Evolutionary conservation across 1,140 invertebrate species (phyloP), one percentile per base, ranked within the genome.

Genomic region (Drosophila arawakana): DNA sequence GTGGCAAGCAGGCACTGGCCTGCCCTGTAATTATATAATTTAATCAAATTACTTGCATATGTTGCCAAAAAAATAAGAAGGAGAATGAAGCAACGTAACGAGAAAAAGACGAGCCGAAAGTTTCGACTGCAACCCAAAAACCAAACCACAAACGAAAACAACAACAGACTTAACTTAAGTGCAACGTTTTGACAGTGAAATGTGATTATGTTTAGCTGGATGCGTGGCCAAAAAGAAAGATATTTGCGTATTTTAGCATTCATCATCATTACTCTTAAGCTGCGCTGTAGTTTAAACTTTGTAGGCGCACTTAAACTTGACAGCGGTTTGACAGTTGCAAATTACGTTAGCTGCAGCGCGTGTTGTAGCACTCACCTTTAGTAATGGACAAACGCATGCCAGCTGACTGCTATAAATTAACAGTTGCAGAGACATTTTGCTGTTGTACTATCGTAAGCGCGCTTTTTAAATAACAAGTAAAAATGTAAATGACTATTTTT

Each of bases 31-130:
- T 88, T 88, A 88, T 90, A 89, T 89, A 90, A 89, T 89, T 89
- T 89, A 89, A 89, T 84, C 81, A 89, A 88, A 88, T 89, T 89
- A 89, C 84, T 89, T 89, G 84, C 84, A 89, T 84, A 89, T 89
- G 85, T 89, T 89, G 75, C 84, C 84, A 73, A 89, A 89, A 89
- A 69, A 70, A 60, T 47, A 39, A 21, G 55, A 77, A 68, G 39
- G 44, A 37, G 35, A 67, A 57, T 57, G 47, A 49, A 57, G 7
- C 41, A 57, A 50, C 30, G 35, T 59, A 50, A 57, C 46, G 41
- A 73, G 67, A 65, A 62, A 57, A 60, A 62, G 47, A 73, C n/a
- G 35, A 76, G 65, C 41, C 44, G 60, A 77, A 81, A 71, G 66
- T 30, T 30, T 30, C 25, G 25, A 30, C 72, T 79, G 18, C 15